Conservation (phyloP, 2,113 vertebrate genomes). For the Neolamprologus sp. region DNA sequence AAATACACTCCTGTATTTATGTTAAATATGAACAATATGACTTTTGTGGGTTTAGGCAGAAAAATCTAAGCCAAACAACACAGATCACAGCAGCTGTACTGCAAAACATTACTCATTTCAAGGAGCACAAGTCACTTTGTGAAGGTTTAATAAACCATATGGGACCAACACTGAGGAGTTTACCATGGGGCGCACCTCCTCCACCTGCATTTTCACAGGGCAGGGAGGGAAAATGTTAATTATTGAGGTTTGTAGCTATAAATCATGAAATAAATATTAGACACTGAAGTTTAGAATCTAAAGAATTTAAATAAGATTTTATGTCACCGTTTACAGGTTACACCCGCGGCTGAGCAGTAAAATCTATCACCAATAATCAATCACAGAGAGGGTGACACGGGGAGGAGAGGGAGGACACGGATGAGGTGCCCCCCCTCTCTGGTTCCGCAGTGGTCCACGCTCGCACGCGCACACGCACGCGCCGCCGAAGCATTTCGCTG, state of each 20-base stretch:
- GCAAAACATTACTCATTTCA: neutral
- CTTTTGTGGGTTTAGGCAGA: neutral
- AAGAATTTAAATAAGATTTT: neutral
- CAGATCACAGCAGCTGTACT: neutral
- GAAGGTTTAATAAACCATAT: neutral
- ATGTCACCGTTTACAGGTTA: neutral
- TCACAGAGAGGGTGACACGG: neutral
- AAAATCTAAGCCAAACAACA: neutral
- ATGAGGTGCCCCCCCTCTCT: neutral
- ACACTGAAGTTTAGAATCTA: neutral
- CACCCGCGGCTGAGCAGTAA: neutral
- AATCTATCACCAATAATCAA: constrained; percentile 11
- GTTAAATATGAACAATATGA: neutral
- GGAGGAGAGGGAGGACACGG: neutral
- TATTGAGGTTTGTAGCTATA: neutral
- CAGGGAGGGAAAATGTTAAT: neutral
- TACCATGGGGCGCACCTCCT: neutral
- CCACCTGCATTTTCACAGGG: neutral
- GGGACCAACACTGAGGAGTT: neutral
- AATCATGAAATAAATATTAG: neutral
- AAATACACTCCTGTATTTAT: neutral
- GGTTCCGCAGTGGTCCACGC: constrained; percentile 41
- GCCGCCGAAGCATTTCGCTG: neutral
- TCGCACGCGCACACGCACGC: neutral
- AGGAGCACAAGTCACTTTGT: neutral